These are phyloP conservation scores for Delphinapterus leucas DNA, from an alignment of 2,113 vertebrate species.

Conservation along the genomic window DNA sequence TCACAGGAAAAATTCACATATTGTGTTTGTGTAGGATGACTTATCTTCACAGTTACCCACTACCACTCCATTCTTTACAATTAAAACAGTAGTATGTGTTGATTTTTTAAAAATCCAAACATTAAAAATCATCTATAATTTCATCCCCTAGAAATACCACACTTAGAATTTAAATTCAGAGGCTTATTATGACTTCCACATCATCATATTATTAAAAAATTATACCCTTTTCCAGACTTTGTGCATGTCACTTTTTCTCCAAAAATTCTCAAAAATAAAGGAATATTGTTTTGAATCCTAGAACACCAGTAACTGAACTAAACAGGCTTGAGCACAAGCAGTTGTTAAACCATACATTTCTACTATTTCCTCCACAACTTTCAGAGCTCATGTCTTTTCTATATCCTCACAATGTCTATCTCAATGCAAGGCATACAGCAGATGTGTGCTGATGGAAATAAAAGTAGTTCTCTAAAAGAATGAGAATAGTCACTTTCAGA, in stretches of 20 bases:
- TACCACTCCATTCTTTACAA: not conserved
- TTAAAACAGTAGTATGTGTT: not conserved
- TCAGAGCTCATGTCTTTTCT: not conserved
- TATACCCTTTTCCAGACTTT: not conserved
- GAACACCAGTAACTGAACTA: not conserved
- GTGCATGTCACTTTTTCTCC: not conserved
- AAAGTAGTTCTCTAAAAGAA: conserved; percentile 8
- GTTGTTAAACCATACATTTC: conserved; percentile 24
- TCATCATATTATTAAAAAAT: not conserved
- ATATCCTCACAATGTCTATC: not conserved
- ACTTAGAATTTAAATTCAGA: conserved; percentile 27
- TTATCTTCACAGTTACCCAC: not conserved
- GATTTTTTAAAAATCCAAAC: not conserved
- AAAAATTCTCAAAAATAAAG: conserved; percentile 38
- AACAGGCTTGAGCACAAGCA: not conserved
- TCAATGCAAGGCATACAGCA: not conserved
- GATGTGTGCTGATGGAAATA: not conserved
- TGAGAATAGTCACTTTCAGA: not conserved
- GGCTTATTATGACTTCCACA: not conserved
- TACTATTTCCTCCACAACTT: not conserved
- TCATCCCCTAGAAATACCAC: not conserved
- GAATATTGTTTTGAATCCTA: not conserved
- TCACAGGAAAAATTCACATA: not conserved
- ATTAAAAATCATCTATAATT: not conserved
- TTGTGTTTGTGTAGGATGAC: not conserved